Percentiles rank a stretch among this genome's conserved stretches.
Evolutionary conservation across 2,888 invertebrate genomes (phyloP).

Genomic region (Gerris lacustris): DNA sequence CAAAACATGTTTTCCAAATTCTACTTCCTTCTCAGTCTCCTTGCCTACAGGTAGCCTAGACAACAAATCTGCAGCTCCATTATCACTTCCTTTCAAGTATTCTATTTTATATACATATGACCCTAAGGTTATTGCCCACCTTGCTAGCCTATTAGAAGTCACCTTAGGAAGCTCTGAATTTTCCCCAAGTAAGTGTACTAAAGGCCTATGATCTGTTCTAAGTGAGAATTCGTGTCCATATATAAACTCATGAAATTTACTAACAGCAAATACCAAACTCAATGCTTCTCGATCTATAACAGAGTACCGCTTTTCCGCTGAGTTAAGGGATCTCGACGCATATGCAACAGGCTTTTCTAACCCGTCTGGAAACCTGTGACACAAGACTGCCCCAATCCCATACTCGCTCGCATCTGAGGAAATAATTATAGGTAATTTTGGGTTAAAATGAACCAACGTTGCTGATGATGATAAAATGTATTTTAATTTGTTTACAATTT

Average conservation of each 20-base stretch:
- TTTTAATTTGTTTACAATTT: slow-evolving; percentile 6
- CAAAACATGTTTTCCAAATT: neutral
- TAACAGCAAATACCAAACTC: slow-evolving; percentile 8
- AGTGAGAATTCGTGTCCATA: slow-evolving; percentile 12
- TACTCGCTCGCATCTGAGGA: slow-evolving; percentile 10
- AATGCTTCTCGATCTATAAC: neutral
- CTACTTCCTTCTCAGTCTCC: too few relatives aligned
- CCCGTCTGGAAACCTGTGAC: slow-evolving; percentile 11
- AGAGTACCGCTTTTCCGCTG: slow-evolving; percentile 6
- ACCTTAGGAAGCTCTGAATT: slow-evolving; percentile 9
- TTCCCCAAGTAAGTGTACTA: slow-evolving; percentile 7
- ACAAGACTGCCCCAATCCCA: slow-evolving; percentile 15
- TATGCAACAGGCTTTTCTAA: slow-evolving; percentile 14
- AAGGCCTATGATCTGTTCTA: slow-evolving; percentile 12
- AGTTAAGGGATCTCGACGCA: slow-evolving; percentile 4
- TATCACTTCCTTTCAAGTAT: slow-evolving; percentile 4
- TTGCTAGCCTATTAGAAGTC: slow-evolving; percentile 4
- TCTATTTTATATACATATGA: slow-evolving; percentile 11
- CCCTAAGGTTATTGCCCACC: slow-evolving; percentile 13
- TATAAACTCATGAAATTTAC: slow-evolving; percentile 6
- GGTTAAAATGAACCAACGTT: too few relatives aligned
- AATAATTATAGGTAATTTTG: neutral
- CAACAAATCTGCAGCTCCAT: slow-evolving; percentile 14
- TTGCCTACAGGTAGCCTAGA: slow-evolving; percentile 14
- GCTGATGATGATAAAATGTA: too few relatives aligned